Base-by-base conservation (phyloP, 2,797 vertebrate species). In the Columba guinea region DNA sequence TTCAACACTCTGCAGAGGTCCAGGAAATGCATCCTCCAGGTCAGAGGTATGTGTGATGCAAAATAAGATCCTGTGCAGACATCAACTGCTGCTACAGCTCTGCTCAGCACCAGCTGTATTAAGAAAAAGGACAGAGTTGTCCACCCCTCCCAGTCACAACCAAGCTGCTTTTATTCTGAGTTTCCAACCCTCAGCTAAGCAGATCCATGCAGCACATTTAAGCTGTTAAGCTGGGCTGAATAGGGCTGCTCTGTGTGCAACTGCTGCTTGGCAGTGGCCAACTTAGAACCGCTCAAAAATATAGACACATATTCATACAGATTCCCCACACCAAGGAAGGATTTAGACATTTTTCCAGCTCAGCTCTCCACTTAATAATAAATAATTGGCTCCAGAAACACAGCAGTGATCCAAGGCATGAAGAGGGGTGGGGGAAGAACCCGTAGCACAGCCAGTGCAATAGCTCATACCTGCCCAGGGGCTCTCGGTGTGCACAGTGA, bases 221-320 rank as follows among this genome's bases (percentile, higher is more conserved):
- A 94, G 90, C 90, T 70, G 81, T 86, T 92, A 90, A 95, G 78
- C 84, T 84, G 3, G 23, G 78, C 84, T 93, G 78, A 94, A 93
- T 6, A 56, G 87, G 58, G 63, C 74, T 68, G 69, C 60, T 86
- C 95, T 81, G 81, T 34, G 62, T 27, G 44, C 65, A 37, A 15
- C 48, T 12, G 67, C 75, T 8, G 60, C 89, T 87, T 53, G 41
- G 75, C 60, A 13, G 59, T 6, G 9, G 74, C 93, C 82, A 87
- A 18, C 51, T 56, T 13, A 24, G 41, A 80, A 10, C 51, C 1
- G 4, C 84, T 74, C 73, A 53, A 13, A 70, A 83, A 52, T 16
- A 58, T 0, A 74, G 63, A 69, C 44, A 5, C 5, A 34, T 19
- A 70, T 32, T 83, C 84, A n/a, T 1, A 51, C 78, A 4, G 14